These are phyloP conservation scores for Stegodyphus mimosarum DNA, from an alignment of 1,140 invertebrate genomes.

Conservation along the genomic window DNA sequence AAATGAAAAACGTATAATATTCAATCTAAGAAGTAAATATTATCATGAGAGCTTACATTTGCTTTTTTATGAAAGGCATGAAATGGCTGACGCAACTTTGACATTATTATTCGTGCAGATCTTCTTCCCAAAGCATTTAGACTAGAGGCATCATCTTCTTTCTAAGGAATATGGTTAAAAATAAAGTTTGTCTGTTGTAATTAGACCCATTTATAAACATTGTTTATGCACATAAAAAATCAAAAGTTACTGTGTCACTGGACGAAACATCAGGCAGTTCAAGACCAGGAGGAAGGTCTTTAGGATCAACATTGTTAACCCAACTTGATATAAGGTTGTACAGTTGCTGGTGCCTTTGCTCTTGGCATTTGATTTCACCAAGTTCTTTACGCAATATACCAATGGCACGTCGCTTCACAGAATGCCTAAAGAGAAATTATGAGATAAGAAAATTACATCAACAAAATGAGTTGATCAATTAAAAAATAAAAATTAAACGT, in stretches of 20 bases:
- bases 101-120: slow-evolving; percentile 46
- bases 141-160: slow-evolving; percentile 56
- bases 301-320: slow-evolving; percentile 85
- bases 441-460: neutral
- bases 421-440: slow-evolving; percentile 62
- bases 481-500: neutral
- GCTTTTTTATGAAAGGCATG: slow-evolving; percentile 55
- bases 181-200: neutral
- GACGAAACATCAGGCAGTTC: slow-evolving; percentile 70
- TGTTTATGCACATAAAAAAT: too few relatives aligned
- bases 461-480: neutral
- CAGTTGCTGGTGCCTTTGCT: slow-evolving; percentile 82
- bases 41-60: slow-evolving; percentile 10
- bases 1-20: too few relatives aligned
- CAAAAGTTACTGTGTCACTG: slow-evolving; percentile 23
- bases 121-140: slow-evolving; percentile 46
- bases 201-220: neutral
- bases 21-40: neutral
- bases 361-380: slow-evolving; percentile 78
- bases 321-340: slow-evolving; percentile 83
- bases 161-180: slow-evolving; percentile 8
- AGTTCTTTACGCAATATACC: slow-evolving; percentile 71
- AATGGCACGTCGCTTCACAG: slow-evolving; percentile 65
- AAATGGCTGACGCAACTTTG: slow-evolving; percentile 52
- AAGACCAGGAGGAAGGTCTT: slow-evolving; percentile 85